Conservation (phyloP, 2,888 invertebrate species). For the Tineola bisselliella region DNA sequence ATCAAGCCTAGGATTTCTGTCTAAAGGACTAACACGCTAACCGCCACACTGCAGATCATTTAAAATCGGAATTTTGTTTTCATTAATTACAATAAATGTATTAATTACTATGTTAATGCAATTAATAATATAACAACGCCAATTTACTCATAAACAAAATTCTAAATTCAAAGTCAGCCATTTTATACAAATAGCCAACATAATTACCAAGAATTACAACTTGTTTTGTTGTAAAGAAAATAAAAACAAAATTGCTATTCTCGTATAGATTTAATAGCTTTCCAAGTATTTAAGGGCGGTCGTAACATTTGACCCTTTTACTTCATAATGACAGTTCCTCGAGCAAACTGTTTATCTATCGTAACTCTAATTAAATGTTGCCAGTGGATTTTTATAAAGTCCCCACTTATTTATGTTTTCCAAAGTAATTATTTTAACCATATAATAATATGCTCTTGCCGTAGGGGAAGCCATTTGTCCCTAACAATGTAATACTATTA, state of each 20-base stretch:
- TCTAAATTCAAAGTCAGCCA: too few species aligned
- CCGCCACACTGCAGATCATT: too few species aligned
- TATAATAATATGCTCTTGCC: background rate
- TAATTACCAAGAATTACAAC: too few species aligned
- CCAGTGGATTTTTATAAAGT: background rate
- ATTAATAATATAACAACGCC: too few species aligned
- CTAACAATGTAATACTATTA: background rate
- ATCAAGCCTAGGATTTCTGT: too few species aligned
- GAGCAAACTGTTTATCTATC: background rate
- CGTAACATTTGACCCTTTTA: background rate
- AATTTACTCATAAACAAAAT: too few species aligned
- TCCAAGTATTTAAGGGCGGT: background rate
- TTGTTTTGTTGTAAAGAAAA: background rate
- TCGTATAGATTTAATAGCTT: background rate
- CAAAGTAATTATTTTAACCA: slow-evolving; percentile 9
- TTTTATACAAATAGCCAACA: too few species aligned
- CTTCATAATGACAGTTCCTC: slow-evolving; percentile 5
- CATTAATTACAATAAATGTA: too few species aligned
- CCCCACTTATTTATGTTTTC: background rate
- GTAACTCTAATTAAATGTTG: slow-evolving; percentile 5
- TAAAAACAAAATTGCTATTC: background rate
- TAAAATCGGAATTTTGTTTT: too few species aligned
- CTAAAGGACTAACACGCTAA: too few species aligned
- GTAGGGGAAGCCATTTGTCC: background rate
- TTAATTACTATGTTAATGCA: too few species aligned